Conservation (phyloP, 1,140 invertebrate genomes). For the Drosophila dunni region DNA sequence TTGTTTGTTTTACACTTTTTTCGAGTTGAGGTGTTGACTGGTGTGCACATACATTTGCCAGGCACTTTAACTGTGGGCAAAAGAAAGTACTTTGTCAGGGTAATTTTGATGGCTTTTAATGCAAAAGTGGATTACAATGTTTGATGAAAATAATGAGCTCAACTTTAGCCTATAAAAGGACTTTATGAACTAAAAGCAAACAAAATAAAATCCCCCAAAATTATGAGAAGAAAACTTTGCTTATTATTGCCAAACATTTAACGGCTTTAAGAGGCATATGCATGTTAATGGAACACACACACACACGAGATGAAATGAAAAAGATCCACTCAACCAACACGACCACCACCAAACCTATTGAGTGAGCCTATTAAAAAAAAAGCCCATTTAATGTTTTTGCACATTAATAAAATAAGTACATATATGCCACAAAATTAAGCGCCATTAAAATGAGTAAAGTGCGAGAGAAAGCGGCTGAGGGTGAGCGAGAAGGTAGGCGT, state of each 20-base stretch:
- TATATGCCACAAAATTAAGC: conserved; percentile 67
- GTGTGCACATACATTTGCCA: neutral
- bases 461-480: neutral
- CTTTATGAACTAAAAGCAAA: conserved; percentile 54
- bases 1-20: neutral
- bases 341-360: conserved; percentile 2
- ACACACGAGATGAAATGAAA: neutral
- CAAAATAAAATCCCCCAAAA: conserved; percentile 15
- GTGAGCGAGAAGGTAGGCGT: neutral
- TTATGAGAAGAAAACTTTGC: conserved; percentile 12
- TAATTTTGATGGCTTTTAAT: conserved; percentile 31
- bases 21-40: neutral
- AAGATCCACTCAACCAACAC: neutral
- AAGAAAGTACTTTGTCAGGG: neutral
- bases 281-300: conserved; percentile 28
- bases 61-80: neutral
- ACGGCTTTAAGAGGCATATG: conserved; percentile 24
- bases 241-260: conserved; percentile 36
- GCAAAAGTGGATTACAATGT: conserved; percentile 49
- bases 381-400: conserved; percentile 59
- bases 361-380: conserved; percentile 61
- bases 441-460: conserved; percentile 52
- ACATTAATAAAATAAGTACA: conserved; percentile 68
- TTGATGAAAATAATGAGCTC: conserved; percentile 49
- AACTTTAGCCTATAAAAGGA: conserved; percentile 53